A percentile compares a stretch with the other conserved stretches of the same genome.
These are phyloP conservation scores for Rhea americana DNA, from an alignment of 2,113 vertebrate genomes.

Conservation along the genomic window DNA sequence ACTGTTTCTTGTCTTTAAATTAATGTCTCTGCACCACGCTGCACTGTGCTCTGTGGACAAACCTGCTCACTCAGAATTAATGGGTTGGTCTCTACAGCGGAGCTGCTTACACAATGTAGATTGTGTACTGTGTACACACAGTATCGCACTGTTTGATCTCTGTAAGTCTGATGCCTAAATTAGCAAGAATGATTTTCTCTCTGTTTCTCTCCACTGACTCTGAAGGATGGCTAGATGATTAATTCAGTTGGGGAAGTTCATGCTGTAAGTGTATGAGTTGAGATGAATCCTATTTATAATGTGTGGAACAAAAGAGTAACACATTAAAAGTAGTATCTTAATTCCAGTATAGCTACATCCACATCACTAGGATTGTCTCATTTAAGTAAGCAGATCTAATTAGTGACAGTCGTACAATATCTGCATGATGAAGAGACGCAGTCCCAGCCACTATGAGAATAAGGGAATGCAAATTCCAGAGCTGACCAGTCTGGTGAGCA, in stretches of 20 bases:
- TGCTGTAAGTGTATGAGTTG: background rate
- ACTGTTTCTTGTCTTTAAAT: background rate
- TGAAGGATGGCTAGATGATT: background rate
- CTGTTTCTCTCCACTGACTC: background rate
- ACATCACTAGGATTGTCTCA: background rate
- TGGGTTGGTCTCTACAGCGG: background rate
- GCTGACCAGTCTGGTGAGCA: background rate
- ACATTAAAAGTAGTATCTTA: background rate
- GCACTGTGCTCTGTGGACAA: background rate
- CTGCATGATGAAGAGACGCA: background rate
- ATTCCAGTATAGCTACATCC: background rate
- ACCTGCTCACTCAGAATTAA: background rate
- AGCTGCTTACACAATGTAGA: background rate
- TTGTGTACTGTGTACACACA: background rate
- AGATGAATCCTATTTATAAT: background rate
- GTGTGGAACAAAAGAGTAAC: background rate
- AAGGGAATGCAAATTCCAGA: background rate
- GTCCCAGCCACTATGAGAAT: background rate
- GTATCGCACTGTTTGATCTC: background rate
- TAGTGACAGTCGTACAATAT: background rate
- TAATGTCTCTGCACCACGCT: background rate
- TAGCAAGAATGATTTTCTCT: background rate
- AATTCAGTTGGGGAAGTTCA: background rate
- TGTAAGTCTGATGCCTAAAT: background rate
- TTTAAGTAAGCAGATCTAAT: background rate